Base-by-base conservation (phyloP, 2,113 vertebrate genomes). In the Coreoperca whiteheadi region DNA sequence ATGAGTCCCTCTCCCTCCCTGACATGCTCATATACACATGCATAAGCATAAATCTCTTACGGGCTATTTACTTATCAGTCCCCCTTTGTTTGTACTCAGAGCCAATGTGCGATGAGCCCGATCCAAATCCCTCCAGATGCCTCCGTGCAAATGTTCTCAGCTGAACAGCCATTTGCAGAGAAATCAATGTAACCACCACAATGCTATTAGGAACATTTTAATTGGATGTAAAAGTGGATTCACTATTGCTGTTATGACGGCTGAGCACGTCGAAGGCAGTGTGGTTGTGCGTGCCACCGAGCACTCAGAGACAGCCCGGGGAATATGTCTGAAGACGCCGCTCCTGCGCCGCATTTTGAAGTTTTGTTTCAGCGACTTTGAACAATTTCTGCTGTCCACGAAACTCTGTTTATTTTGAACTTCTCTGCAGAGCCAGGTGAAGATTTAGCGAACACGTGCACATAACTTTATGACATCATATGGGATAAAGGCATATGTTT, bases 141-240 rank as follows among this genome's bases (percentile, higher is more conserved):
- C 71, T 65, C 68, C 0, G 77, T 66, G 69, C 75, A 81, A 85
- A 83, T 56, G 67, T 68, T 88, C 85, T 85, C 59, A 60, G 74
- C 81, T 59, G 68, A 79, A 74, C 79, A 61, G 60, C 82, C 57
- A 63, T 91, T 94, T 87, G 75, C 80, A 56, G 86, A 63, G 80
- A 77, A 89, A 94, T 92, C 81, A 15, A 87, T 88, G 82, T 28
- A 74, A 70, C 87, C 77, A 6, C 84, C 77, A 6, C 84, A 85
- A 59, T 43, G 87, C 86, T 79, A 82, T 92, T 89, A 91, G 86
- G 88, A 83, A 75, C 69, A 75, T 89, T 94, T 94, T 95, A 94
- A 94, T 93, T 93, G 89, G 83, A 87, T 92, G 88, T 93, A 77
- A 92, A 93, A 88, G 86, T 43, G 48, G 79, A 91, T 92, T 93